Base-by-base conservation (phyloP, 2,888 invertebrate genomes). In the Poecilobothrus nobilitatus region DNA sequence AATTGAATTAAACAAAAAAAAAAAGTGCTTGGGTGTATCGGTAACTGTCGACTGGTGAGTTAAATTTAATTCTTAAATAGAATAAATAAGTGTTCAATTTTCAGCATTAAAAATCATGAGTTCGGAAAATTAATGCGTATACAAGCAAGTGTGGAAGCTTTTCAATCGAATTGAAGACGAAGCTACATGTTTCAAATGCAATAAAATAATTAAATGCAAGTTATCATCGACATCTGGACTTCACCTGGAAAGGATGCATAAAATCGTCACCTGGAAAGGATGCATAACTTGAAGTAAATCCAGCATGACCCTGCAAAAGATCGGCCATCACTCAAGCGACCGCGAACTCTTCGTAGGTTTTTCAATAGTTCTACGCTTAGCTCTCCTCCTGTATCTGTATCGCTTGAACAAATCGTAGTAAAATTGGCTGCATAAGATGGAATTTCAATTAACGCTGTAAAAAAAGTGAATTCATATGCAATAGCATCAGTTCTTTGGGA, bases 391-490 rank as follows among this genome's bases (percentile, higher is more conserved):
- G n/a, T n/a, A n/a, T 20, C 62, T 63, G 62, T 63, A 20, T 20
- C 62, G 20, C 10, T 66, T 21, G 66, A 53, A 66, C 2, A 64
- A 12, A 15, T 67, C 18, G 67, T 44, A 2, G 6, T 41, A 10
- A 67, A 27, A 20, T 64, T 67, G 1, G 67, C 67, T 1, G 63
- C 64, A 7, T 41, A 64, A n/a, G 67, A 67, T 64, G 64, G 64
- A 12, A 41, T 67, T 21, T 67, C 64, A 18, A 67, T 67, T 22
- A 8, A 15, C 44, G 64, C 67, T 15, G 64, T 67, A 8, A 44
- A 22, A 67, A n/a, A 22, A 67, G 67, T 22, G 37, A 63, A 63
- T 67, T 63, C 37, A 67, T 63, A 3, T n/a, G 67, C 7, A 63
- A 67, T 10, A 63, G 37, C 37, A 37, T 67, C 37, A 10, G 8